These are phyloP conservation scores for Platorchestia sp. DNA, from an alignment of 1,140 invertebrate genomes.

Conservation along the genomic window DNA sequence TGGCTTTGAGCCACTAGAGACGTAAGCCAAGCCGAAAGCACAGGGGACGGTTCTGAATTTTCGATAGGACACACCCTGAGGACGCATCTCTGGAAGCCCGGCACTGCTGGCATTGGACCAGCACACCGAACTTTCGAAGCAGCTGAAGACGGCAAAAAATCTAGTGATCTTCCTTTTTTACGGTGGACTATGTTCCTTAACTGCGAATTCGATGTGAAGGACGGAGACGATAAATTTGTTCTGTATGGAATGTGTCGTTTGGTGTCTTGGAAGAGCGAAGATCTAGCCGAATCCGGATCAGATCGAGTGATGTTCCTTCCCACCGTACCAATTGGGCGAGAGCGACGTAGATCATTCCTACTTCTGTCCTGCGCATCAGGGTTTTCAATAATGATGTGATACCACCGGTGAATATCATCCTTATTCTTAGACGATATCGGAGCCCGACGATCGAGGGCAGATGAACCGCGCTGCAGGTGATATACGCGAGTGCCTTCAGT, in stretches of 20 bases:
- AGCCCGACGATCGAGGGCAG: neutral
- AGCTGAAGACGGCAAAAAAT: neutral
- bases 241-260: slow-evolving; percentile 10
- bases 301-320: neutral
- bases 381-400: slow-evolving; percentile 43
- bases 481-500: neutral
- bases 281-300: neutral
- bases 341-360: neutral
- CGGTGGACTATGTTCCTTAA: slow-evolving; percentile 17
- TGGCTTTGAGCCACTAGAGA: slow-evolving; percentile 14
- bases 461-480: neutral
- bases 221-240: neutral
- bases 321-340: neutral
- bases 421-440: slow-evolving; percentile 13
- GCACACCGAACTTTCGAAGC: neutral
- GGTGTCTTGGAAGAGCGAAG: slow-evolving; percentile 19
- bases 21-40: slow-evolving; percentile 10
- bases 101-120: neutral
- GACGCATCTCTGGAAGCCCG: slow-evolving; percentile 35
- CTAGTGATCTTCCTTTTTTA: neutral
- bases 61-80: neutral
- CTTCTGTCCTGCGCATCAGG: neutral
- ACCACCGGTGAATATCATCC: slow-evolving; percentile 28
- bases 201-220: slow-evolving; percentile 24
- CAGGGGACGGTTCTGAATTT: neutral